Evolutionary conservation across 2,888 invertebrate species (phyloP).

Genomic region (Cephus nigrinus): DNA sequence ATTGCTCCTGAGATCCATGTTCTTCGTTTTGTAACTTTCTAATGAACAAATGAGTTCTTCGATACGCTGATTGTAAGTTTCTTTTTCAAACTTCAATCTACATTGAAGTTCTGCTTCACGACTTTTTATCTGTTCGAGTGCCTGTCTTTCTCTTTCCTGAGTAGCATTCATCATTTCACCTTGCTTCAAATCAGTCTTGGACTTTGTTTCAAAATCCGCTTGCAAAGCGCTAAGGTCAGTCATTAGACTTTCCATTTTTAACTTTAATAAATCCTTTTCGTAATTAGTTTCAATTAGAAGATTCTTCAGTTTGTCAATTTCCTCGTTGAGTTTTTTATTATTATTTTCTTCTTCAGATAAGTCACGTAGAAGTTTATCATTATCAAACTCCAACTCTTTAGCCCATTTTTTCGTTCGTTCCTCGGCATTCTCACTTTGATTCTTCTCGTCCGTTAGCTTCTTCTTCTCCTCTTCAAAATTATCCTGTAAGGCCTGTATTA

Average conservation of each 20-base stretch:
- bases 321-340: conserved; percentile 26
- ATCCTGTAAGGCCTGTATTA: conserved; percentile 42
- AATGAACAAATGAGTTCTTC: conserved; percentile 38
- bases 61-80: conserved; percentile 41
- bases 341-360: conserved; percentile 38
- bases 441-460: conserved; percentile 46
- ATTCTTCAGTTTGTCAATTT: conserved; percentile 41
- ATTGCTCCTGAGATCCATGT: conserved; percentile 44
- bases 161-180: conserved; percentile 43
- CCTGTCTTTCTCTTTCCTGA: conserved; percentile 46
- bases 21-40: conserved; percentile 46
- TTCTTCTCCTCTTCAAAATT: conserved; percentile 36
- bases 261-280: conserved; percentile 48
- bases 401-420: conserved; percentile 48
- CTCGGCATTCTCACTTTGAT: conserved; percentile 46
- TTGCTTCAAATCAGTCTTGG: conserved; percentile 13
- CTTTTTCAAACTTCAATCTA: conserved; percentile 41
- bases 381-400: conserved; percentile 53
- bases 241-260: conserved; percentile 46
- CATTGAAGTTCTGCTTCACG: conserved; percentile 48
- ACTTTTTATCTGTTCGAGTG: conserved; percentile 34
- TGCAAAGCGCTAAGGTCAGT: conserved; percentile 46
- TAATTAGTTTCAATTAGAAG: conserved; percentile 40
- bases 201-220: conserved; percentile 43
- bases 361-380: conserved; percentile 52